Evolutionary conservation across 2,888 invertebrate species (phyloP).

Genomic region (Lamellibrachia satsuma): DNA sequence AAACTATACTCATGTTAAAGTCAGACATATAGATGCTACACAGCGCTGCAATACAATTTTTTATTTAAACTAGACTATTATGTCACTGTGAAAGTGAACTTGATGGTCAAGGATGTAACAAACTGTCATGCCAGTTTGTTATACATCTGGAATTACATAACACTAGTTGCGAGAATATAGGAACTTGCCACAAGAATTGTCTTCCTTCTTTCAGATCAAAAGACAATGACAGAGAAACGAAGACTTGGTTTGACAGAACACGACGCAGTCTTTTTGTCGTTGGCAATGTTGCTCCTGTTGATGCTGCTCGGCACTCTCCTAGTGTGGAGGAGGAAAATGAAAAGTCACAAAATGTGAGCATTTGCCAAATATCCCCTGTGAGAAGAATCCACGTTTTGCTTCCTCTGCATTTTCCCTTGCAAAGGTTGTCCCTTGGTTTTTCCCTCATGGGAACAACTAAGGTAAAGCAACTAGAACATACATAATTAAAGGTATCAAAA

Average conservation of each 20-base stretch:
- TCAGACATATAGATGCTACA: not conserved
- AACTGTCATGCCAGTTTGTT: no score
- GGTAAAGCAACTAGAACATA: not conserved
- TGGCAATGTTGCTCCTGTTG: not conserved
- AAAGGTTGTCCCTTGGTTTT: not conserved
- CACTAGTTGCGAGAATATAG: not conserved
- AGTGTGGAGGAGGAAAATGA: not conserved
- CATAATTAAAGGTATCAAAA: not conserved
- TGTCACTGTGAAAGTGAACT: no score
- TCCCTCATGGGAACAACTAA: not conserved
- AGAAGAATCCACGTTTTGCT: not conserved
- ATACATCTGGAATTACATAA: not conserved
- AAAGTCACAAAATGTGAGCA: not conserved
- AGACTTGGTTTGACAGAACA: not conserved
- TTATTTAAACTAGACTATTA: no score
- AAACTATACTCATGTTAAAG: not conserved
- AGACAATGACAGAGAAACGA: not conserved
- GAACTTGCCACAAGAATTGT: not conserved
- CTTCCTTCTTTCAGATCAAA: not conserved
- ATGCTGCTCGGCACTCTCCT: not conserved
- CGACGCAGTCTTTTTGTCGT: not conserved
- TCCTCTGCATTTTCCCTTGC: not conserved
- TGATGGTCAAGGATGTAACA: no score
- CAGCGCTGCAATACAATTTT: no score
- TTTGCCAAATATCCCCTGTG: not conserved